Evolutionary conservation across 2,888 invertebrate genomes (phyloP), one percentile per base, ranked within the genome.

Genomic region (Ypsolopha sequella): DNA sequence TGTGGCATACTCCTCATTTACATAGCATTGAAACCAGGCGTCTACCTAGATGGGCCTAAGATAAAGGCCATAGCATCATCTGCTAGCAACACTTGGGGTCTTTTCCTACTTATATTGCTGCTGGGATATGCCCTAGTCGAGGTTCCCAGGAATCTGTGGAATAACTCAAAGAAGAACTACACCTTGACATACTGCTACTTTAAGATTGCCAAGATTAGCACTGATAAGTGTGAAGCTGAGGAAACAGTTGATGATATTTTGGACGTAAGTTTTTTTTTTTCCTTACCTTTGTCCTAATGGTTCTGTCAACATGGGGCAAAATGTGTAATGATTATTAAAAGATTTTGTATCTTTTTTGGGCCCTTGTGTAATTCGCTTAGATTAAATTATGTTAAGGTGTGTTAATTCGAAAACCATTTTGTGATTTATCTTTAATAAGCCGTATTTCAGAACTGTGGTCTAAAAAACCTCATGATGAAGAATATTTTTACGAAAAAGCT

Each of bases 11-110:
- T 99, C 38, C 89, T 99, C 4, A 95, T 99, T 62, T 99, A 99
- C 76, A 93, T 99, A 51, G 96, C 97, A 1, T 82, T 97, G 7
- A 93, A 97, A 73, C 95, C 95, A 11, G 94, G 93, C n/a, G 89
- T 96, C 8, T 90, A 93, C 61, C 87, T 99, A 53, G 97, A 98
- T 76, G 95, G 95, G 91, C 94, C 89, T 53, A 96, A 98, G 75
- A 87, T 99, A 38, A 99, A 98, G 84, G 95, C 97, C 0, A 97
- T 99, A 59, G 96, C 98, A 33, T 97, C 99, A 4, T 97, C 98
- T 11, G 99, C 99, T 3, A 98, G 98, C 67, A 99, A 99, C 73
- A 99, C 99, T 0, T 99, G 99, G 99, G 99, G 99, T 53, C 86
- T 99, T 51, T 97, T 99, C 73, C 86, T 99, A 36, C 86, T 99